Percentiles rank a stretch among this genome's conserved stretches.
Conservation (phyloP, 2,797 vertebrate species). For the Myotis daubentonii region DNA sequence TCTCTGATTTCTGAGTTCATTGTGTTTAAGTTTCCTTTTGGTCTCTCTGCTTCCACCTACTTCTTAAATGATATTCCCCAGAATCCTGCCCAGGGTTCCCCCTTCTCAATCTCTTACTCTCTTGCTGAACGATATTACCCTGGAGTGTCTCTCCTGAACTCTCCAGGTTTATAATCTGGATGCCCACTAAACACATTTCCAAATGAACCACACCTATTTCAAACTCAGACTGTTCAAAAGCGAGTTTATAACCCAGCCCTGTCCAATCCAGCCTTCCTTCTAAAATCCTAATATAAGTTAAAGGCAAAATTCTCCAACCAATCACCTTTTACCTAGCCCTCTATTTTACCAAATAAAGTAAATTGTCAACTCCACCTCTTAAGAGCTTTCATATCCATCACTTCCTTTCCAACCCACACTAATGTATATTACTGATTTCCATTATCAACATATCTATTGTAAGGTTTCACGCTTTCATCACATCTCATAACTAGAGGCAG, state of each 20-base stretch:
- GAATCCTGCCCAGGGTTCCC: not conserved
- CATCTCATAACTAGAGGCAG: not conserved
- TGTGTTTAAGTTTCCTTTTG: not conserved
- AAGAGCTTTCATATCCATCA: not conserved
- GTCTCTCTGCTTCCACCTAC: not conserved
- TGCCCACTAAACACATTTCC: not conserved
- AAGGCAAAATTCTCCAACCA: not conserved
- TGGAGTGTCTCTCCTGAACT: not conserved
- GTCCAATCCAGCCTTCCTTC: not conserved
- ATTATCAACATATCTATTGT: not conserved
- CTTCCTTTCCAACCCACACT: not conserved
- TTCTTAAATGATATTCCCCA: not conserved
- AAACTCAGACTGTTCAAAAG: not conserved
- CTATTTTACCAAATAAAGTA: not conserved
- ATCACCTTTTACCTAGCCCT: not conserved
- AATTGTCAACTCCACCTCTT: not conserved
- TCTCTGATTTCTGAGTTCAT: not conserved
- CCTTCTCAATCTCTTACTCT: not conserved
- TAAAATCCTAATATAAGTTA: not conserved
- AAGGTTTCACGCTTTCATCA: not conserved
- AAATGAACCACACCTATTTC: not conserved
- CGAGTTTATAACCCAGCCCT: not conserved
- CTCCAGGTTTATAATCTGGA: not conserved
- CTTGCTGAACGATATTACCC: not conserved
- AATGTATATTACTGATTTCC: not conserved